phyloP scores from a whole-genome alignment of 2,113 vertebrate species.

The Lipotes vexillifer region DNA sequence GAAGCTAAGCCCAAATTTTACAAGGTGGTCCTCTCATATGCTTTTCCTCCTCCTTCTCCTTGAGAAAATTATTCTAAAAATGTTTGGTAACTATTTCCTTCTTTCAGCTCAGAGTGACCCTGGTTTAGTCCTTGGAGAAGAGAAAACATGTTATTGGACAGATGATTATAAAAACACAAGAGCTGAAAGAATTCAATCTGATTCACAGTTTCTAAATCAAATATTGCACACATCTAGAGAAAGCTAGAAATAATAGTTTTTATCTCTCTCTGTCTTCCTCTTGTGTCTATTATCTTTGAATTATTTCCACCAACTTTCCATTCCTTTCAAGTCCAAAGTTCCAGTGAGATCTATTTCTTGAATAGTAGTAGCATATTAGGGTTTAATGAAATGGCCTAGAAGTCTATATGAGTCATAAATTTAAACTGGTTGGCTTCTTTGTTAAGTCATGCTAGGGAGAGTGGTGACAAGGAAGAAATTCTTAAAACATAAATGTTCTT shows the following conservation, averaged over 20 bases:
- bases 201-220: conserved; percentile 63
- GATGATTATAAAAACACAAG: conserved; percentile 37
- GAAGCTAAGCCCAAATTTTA: not conserved
- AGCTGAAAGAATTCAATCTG: conserved; percentile 36
- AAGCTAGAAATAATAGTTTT: conserved; percentile 42
- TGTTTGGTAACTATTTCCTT: not conserved
- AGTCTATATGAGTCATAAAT: not conserved
- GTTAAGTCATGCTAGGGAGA: not conserved
- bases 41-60: not conserved
- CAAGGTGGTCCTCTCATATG: not conserved
- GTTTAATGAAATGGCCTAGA: conserved; percentile 35
- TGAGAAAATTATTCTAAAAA: conserved; percentile 16
- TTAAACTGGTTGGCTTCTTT: conserved; percentile 35
- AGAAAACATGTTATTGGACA: not conserved
- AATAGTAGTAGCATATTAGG: not conserved
- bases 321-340: conserved; percentile 19
- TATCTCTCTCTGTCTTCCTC: conserved; percentile 16
- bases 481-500: conserved; percentile 17
- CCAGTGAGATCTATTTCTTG: conserved; percentile 20
- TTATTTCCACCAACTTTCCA: conserved; percentile 11
- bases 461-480: conserved; percentile 11
- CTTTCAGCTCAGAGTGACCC: not conserved
- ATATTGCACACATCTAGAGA: not conserved
- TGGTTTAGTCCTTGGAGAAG: not conserved
- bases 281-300: not conserved